Percentiles rank a stretch among this genome's conserved stretches.
Conservation (phyloP, 2,113 vertebrate species). For the Peromyscus leucopus region DNA sequence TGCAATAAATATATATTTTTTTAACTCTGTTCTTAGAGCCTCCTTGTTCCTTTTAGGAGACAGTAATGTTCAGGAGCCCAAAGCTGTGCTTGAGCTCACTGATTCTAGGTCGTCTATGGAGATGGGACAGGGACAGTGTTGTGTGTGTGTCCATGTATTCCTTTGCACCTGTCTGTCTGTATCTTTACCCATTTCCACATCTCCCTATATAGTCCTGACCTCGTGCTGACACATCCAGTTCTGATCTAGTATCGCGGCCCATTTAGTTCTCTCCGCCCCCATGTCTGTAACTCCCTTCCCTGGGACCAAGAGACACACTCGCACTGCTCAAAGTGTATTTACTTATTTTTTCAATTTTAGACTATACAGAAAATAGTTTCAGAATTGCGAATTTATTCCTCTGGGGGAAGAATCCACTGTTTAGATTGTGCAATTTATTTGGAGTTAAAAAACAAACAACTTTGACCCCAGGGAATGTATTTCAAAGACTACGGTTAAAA, state of each 20-base stretch:
- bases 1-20: neutral
- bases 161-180: neutral
- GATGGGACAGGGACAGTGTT: too few species aligned
- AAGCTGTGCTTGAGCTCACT: neutral
- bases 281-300: neutral
- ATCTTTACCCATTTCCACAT: neutral
- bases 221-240: neutral
- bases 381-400: neutral
- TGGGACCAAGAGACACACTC: neutral
- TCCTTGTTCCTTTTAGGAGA: neutral
- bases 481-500: neutral
- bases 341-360: neutral
- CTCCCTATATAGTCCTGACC: neutral
- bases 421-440: neutral
- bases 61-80: neutral
- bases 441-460: neutral
- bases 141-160: neutral
- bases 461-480: neutral
- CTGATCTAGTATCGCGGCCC: neutral
- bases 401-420: neutral
- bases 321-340: neutral
- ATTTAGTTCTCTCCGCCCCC: too few species aligned
- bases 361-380: slow-evolving; percentile 12
- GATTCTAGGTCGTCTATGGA: neutral
- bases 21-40: neutral